These are phyloP conservation scores for Drosophila melanosoma DNA, from an alignment of 2,888 invertebrate species.

Conservation along the genomic window DNA sequence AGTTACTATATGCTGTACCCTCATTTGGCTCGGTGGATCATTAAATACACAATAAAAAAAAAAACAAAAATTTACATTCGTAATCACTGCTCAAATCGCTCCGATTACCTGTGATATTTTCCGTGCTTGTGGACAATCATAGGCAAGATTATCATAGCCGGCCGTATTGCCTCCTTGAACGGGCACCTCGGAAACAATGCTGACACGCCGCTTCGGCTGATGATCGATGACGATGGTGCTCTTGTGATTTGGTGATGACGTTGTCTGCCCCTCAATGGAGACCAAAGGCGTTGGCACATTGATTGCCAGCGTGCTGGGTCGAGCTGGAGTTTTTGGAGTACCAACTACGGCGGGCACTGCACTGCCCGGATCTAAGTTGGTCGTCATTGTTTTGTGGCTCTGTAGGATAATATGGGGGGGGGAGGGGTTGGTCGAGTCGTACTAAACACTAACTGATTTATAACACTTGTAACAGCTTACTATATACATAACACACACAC, in stretches of 20 bases:
- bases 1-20: background rate
- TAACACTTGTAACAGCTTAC: conserved; percentile 29
- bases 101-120: conserved; percentile 84
- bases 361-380: conserved; percentile 47
- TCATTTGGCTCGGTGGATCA: background rate
- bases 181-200: conserved; percentile 87
- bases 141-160: conserved; percentile 88
- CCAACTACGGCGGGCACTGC: background rate
- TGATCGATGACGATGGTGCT: conserved; percentile 75
- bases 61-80: background rate
- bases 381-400: conserved; percentile 55
- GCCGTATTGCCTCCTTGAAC: conserved; percentile 67
- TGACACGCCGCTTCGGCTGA: conserved; percentile 87
- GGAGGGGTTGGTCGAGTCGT: background rate
- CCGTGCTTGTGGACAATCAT: conserved; percentile 86
- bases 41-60: conserved; percentile 16
- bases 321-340: background rate
- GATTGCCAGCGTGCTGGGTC: conserved; percentile 43
- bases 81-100: conserved; percentile 12
- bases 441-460: conserved; percentile 5
- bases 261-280: conserved; percentile 39
- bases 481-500: conserved; percentile 32
- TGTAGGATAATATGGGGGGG: conserved; percentile 12
- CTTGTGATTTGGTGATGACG: conserved; percentile 52
- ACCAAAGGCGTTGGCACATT: conserved; percentile 19